Percentiles rank a stretch among this genome's conserved stretches.
phyloP scores from a whole-genome alignment of 1,140 invertebrate species.

The Drosophila seguyi region DNA sequence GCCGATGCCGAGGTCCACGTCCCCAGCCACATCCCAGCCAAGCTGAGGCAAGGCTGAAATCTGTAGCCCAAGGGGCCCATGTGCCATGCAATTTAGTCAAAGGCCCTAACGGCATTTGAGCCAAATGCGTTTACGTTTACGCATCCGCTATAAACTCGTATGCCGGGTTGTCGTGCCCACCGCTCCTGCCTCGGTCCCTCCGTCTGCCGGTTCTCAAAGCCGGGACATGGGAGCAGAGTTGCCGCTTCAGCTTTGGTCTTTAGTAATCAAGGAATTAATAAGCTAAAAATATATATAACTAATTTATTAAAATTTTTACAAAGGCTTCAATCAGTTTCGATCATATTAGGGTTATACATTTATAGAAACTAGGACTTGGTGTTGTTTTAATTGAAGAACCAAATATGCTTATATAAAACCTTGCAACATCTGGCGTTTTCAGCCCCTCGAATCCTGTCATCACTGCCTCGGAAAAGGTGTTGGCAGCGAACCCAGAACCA shows the following conservation, averaged over 20 bases:
- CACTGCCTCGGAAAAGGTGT: slow-evolving; percentile 36
- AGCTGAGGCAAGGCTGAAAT: slow-evolving; percentile 8
- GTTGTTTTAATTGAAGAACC: not conserved
- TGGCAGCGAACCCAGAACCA: slow-evolving; percentile 65
- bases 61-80: slow-evolving; percentile 61
- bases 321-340: not conserved
- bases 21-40: not conserved
- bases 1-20: slow-evolving; percentile 17
- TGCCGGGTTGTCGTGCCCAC: slow-evolving; percentile 63
- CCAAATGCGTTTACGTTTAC: slow-evolving; percentile 85
- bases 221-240: slow-evolving; percentile 32
- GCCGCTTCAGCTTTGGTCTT: slow-evolving; percentile 21
- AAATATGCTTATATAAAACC: not conserved
- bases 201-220: slow-evolving; percentile 43
- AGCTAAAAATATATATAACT: not conserved
- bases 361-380: not conserved
- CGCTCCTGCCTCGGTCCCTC: slow-evolving; percentile 2
- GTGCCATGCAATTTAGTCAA: slow-evolving; percentile 79
- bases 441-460: not conserved
- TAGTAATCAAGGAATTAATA: not conserved
- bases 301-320: too few species aligned
- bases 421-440: not conserved
- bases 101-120: slow-evolving; percentile 84
- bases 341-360: not conserved
- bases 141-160: slow-evolving; percentile 84